Percentiles rank a stretch among this genome's conserved stretches.
phyloP scores from a whole-genome alignment of 2,113 vertebrate species.

The Cygnus buccinator region DNA sequence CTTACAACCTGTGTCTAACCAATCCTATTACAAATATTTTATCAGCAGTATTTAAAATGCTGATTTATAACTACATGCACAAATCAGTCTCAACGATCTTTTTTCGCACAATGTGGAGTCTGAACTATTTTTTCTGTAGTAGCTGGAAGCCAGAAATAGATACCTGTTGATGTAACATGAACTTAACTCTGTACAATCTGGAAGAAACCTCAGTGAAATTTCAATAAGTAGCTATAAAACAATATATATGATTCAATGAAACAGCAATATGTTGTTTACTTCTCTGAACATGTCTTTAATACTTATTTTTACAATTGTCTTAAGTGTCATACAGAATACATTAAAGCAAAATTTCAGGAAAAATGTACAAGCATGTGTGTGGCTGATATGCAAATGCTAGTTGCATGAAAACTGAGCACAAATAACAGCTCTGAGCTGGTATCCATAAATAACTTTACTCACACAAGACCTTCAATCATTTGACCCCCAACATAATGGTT shows the following conservation, averaged over 20 bases:
- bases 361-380: background rate
- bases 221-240: background rate
- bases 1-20: background rate
- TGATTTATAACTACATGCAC: background rate
- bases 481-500: background rate
- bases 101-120: background rate
- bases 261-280: background rate
- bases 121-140: background rate
- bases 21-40: background rate
- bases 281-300: constrained; percentile 19
- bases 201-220: background rate
- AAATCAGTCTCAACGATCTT: background rate
- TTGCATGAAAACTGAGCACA: background rate
- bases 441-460: background rate
- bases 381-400: background rate
- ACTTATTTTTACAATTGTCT: constrained; percentile 32
- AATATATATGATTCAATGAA: background rate
- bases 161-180: background rate
- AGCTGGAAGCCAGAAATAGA: background rate
- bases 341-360: constrained; percentile 48
- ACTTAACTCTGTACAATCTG: background rate
- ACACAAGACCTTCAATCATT: background rate
- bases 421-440: background rate
- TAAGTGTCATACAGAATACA: constrained; percentile 2
- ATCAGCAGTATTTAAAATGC: background rate